Evolutionary conservation across 2,797 vertebrate genomes (phyloP), one percentile per base, ranked within the genome.

Genomic region (Diceros bicornis): DNA sequence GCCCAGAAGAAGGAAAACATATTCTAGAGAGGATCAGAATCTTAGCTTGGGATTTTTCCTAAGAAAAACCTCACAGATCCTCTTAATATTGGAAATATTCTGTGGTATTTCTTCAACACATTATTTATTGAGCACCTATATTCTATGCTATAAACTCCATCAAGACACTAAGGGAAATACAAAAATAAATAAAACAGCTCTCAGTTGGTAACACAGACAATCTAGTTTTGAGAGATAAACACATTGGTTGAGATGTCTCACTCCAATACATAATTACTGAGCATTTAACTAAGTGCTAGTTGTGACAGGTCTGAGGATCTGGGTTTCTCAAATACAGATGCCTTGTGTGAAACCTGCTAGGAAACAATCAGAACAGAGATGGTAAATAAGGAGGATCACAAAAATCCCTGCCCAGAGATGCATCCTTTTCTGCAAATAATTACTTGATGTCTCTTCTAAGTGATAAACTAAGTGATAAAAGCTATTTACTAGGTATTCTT

Each of bases 11-110:
- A 91, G 68, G 59, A 72, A 95, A 93, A 78, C 27, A 59, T 27
- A 75, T 66, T 37, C 59, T 34, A 72, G 16, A 74, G 50, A 81
- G 34, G 50, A 47, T 32, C n/a, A 93, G 59, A 93, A 91, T 37
- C 34, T 91, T 69, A 93, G 21, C 37, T 78, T 91, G 23, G 62
- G 84, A 47, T 77, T 93, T 90, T 92, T 81, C n/a, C 62, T 88
- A 83, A 52, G 74, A 79, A 87, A 96, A 91, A 68, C n/a, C 12
- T 78, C 57, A 62, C 50, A 55, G 44, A 88, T 68, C 16, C 50
- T n/a, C 68, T 79, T 79, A 72, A 87, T 55, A 79, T 13, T 64
- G 47, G 23, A 74, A 72, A 87, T 64, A 64, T 25, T 81, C 82
- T 72, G 44, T 44, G 27, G 23, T 44, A 72, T 11, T 68, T 84